phyloP scores from a whole-genome alignment of 2,888 invertebrate genomes.

The Crossocerus cetratus region DNA sequence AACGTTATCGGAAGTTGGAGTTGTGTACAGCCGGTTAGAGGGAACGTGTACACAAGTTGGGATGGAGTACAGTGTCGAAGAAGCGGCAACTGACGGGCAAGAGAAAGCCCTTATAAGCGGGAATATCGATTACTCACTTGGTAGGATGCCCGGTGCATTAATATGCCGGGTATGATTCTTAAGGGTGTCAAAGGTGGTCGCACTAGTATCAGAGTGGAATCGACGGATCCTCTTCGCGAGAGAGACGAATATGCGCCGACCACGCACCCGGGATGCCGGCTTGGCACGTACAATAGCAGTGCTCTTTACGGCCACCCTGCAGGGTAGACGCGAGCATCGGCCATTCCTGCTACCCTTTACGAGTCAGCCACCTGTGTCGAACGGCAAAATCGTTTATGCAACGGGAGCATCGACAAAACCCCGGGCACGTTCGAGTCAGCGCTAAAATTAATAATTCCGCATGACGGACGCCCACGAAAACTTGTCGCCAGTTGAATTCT shows the following conservation, averaged over 20 bases:
- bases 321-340: constrained; percentile 25
- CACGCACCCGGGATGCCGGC: constrained; percentile 7
- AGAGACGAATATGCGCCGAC: constrained; percentile 36
- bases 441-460: constrained; percentile 57
- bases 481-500: too few relatives aligned
- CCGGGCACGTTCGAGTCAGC: constrained; percentile 38
- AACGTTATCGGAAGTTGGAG: constrained; percentile 51
- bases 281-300: constrained; percentile 50
- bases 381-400: constrained; percentile 52
- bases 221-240: constrained; percentile 20
- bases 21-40: not conserved
- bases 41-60: not conserved
- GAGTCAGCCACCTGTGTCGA: constrained; percentile 53
- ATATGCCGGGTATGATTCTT: constrained; percentile 47
- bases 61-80: not conserved
- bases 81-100: constrained; percentile 33
- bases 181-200: constrained; percentile 26
- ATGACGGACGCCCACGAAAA: constrained; percentile 29
- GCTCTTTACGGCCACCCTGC: constrained; percentile 37
- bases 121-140: constrained; percentile 52
- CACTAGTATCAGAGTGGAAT: constrained; percentile 18
- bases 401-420: constrained; percentile 28
- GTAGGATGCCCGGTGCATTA: constrained; percentile 48
- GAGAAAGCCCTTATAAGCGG: constrained; percentile 47
- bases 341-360: constrained; percentile 49